Evolutionary conservation across 2,797 vertebrate genomes (phyloP).

Genomic region (Chiroxiphia lanceolata): DNA sequence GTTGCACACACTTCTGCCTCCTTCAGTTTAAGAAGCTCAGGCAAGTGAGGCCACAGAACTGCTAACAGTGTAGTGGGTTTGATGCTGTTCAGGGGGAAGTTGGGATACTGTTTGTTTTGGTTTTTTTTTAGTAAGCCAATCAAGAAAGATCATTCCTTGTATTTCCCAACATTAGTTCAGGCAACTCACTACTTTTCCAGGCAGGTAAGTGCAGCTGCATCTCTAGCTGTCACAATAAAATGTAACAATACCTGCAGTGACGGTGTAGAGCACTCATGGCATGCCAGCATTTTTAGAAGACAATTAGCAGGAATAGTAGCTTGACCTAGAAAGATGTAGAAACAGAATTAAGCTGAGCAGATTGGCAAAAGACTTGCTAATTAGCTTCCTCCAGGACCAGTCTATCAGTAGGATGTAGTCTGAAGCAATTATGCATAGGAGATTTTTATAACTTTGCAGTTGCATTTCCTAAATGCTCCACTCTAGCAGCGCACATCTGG

Average conservation of each 20-base stretch:
- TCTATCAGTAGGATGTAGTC: neutral
- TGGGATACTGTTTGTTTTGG: neutral
- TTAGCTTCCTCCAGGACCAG: neutral
- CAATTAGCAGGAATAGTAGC: neutral
- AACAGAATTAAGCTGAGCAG: neutral
- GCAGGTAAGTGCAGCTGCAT: neutral
- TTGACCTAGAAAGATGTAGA: neutral
- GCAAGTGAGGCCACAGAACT: neutral
- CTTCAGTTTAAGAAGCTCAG: neutral
- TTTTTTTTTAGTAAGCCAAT: neutral
- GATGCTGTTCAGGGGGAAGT: fast-evolving
- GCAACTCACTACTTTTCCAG: neutral
- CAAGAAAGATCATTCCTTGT: neutral
- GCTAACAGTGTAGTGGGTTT: neutral
- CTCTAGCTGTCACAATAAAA: neutral
- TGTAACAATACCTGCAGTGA: neutral
- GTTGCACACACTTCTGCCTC: neutral
- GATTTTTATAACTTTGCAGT: neutral
- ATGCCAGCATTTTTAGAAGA: neutral
- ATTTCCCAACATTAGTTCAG: neutral
- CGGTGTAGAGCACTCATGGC: neutral
- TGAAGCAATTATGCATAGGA: neutral
- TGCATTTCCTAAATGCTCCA: neutral
- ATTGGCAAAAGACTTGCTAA: neutral
- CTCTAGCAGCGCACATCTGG: neutral